A percentile compares a stretch with the other conserved stretches of the same genome.
Evolutionary conservation across 2,888 invertebrate species (phyloP).

Genomic region (Amiota minor): DNA sequence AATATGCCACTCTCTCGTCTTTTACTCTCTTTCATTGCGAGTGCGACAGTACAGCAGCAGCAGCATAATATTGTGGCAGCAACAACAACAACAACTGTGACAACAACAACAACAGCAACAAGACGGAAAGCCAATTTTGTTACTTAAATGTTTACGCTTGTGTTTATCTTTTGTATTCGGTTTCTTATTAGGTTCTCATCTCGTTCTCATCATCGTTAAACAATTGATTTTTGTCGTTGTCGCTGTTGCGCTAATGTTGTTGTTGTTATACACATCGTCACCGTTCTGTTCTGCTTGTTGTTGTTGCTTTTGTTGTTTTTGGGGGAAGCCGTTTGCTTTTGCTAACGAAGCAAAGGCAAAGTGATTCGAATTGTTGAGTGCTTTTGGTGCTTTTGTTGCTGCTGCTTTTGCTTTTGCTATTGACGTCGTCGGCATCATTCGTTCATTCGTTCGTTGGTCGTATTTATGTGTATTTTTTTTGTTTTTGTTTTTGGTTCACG

Average conservation of each 20-base stretch:
- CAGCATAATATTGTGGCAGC: conserved; percentile 32
- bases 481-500: not conserved
- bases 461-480: too few species aligned
- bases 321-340: conserved; percentile 3
- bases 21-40: not conserved
- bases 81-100: conserved; percentile 36
- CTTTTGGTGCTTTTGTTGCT: too few species aligned
- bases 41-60: conserved; percentile 13
- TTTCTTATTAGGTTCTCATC: conserved; percentile 70
- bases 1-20: not conserved
- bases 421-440: not conserved
- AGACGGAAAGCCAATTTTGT: conserved; percentile 70
- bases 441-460: too few species aligned
- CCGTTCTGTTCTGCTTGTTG: conserved; percentile 8
- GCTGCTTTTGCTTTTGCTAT: not conserved
- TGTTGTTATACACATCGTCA: conserved; percentile 11
- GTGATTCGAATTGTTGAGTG: too few species aligned
- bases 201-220: conserved; percentile 68
- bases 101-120: conserved; percentile 36
- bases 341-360: too few species aligned
- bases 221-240: conserved; percentile 49
- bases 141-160: conserved; percentile 70
- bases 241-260: not conserved
- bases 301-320: conserved; percentile 9
- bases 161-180: conserved; percentile 71